Percentiles rank a stretch among this genome's conserved stretches.
These are phyloP conservation scores for Takifugu rubripes DNA, from an alignment of 2,797 vertebrate species.

Conservation along the genomic window DNA sequence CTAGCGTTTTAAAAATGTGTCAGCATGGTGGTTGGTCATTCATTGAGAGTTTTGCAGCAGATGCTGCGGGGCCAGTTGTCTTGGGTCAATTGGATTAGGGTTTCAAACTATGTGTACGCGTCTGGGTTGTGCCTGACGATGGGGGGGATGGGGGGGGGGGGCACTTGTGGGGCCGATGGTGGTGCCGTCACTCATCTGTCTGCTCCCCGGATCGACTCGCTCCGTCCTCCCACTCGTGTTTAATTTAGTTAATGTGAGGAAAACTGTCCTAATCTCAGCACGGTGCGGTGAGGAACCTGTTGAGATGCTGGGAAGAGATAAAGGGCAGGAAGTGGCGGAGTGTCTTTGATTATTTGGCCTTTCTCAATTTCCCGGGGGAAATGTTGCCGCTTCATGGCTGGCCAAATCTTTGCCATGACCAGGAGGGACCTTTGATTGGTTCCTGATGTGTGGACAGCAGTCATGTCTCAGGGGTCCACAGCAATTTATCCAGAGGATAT, in stretches of 20 bases:
- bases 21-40: background rate
- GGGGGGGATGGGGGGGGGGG: conserved; percentile 44
- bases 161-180: conserved; percentile 24
- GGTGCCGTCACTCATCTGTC: conserved; percentile 47
- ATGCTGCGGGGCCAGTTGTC: conserved; percentile 55
- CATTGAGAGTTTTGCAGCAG: conserved; percentile 22
- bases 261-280: conserved; percentile 36
- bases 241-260: conserved; percentile 38
- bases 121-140: conserved; percentile 18
- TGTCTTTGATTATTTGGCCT: conserved; percentile 71
- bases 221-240: conserved; percentile 13
- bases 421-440: conserved; percentile 61
- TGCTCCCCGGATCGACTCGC: conserved; percentile 14
- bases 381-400: conserved; percentile 50
- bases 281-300: conserved; percentile 14
- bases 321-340: conserved; percentile 60
- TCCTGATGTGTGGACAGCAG: conserved; percentile 66
- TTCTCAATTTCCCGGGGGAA: conserved; percentile 66
- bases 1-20: conserved; percentile 2
- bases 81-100: conserved; percentile 47
- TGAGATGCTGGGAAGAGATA: conserved; percentile 45
- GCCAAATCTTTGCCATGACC: conserved; percentile 43
- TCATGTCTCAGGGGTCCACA: conserved; percentile 48
- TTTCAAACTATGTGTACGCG: conserved; percentile 48
- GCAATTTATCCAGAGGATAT: conserved; percentile 69